phyloP scores from a whole-genome alignment of 2,888 invertebrate genomes.

The Eupithecia vulgata region DNA sequence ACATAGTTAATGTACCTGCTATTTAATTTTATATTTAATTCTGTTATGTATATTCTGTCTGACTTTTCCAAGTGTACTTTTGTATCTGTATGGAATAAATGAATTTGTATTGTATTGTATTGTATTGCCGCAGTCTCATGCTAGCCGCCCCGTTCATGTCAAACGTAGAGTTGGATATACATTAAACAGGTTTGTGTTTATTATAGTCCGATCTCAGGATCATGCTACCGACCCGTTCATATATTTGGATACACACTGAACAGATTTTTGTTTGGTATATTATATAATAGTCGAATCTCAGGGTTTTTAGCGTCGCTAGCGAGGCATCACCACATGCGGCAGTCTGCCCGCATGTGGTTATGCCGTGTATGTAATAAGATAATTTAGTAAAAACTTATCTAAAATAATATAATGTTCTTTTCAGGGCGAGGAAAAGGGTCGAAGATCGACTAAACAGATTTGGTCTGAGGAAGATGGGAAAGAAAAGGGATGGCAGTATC shows the following conservation, averaged over 20 bases:
- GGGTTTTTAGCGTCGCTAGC: constrained; percentile 84
- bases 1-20: too few species aligned
- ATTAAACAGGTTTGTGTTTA: constrained; percentile 63
- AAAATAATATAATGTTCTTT: constrained; percentile 18
- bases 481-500: constrained; percentile 94
- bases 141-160: constrained; percentile 66
- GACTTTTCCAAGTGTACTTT: too few species aligned
- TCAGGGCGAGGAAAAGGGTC: constrained; percentile 92
- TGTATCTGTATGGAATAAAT: too few species aligned
- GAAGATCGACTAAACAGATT: constrained; percentile 95
- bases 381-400: not conserved
- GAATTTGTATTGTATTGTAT: too few species aligned
- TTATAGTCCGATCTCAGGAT: constrained; percentile 76
- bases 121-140: constrained; percentile 59
- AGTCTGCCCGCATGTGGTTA: too few species aligned
- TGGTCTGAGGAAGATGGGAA: constrained; percentile 91
- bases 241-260: constrained; percentile 61
- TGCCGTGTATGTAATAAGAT: not conserved
- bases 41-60: too few species aligned
- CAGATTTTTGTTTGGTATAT: not conserved
- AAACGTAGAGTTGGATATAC: constrained; percentile 75
- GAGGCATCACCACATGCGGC: constrained; percentile 49
- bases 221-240: constrained; percentile 68
- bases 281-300: too few species aligned
- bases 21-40: too few species aligned